A percentile compares a stretch with the other conserved stretches of the same genome.
phyloP scores from a whole-genome alignment of 1,140 invertebrate genomes.

The Brachionus paranguensis region DNA sequence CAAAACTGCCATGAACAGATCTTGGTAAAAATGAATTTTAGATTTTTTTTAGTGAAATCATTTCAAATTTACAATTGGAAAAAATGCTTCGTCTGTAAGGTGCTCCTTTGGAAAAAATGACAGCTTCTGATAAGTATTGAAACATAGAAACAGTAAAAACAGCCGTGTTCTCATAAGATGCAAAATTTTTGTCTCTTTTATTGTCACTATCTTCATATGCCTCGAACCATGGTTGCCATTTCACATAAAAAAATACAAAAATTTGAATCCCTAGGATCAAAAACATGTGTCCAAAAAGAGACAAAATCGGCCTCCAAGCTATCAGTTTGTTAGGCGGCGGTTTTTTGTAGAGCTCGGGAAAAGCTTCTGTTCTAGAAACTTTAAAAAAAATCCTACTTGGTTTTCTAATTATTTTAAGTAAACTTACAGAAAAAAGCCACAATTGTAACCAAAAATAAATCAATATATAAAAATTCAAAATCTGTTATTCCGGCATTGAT shows the following conservation, averaged over 20 bases:
- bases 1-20: constrained; percentile 4
- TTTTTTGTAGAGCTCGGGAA: constrained; percentile 27
- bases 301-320: constrained; percentile 19
- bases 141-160: constrained; percentile 35
- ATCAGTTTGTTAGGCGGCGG: constrained; percentile 36
- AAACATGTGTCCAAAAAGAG: constrained; percentile 28
- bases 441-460: constrained; percentile 39
- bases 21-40: background rate
- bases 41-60: background rate
- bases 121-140: constrained; percentile 36
- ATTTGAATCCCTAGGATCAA: constrained; percentile 23
- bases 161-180: constrained; percentile 12
- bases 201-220: constrained; percentile 39
- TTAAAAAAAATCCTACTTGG: background rate
- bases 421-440: constrained; percentile 32
- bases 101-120: constrained; percentile 39
- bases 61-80: constrained; percentile 19
- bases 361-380: constrained; percentile 37
- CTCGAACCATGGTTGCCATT: constrained; percentile 40
- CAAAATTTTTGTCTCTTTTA: constrained; percentile 36
- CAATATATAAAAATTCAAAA: constrained; percentile 39
- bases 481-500: constrained; percentile 36
- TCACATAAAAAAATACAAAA: constrained; percentile 33
- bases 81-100: constrained; percentile 38
- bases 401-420: background rate